A percentile compares a stretch with the other conserved stretches of the same genome.
phyloP scores from a whole-genome alignment of 1,140 invertebrate species.

The Homalodisca vitripennis region DNA sequence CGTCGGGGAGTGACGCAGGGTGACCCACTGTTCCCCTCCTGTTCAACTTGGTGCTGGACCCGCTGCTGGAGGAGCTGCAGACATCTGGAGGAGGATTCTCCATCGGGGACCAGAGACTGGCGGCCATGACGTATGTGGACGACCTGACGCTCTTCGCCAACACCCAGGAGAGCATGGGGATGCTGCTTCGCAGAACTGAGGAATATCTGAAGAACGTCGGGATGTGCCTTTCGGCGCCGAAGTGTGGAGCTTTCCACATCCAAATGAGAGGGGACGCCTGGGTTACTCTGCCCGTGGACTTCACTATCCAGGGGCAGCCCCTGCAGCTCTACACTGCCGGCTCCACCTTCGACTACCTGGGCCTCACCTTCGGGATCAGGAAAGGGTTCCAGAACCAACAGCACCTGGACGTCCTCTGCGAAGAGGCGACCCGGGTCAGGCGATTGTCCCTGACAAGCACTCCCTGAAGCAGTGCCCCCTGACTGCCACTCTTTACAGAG shows the following conservation, averaged over 20 bases:
- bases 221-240: not conserved
- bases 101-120: not conserved
- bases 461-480: too few species aligned
- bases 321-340: not conserved
- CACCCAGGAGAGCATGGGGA: not conserved
- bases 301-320: not conserved
- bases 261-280: not conserved
- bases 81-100: not conserved
- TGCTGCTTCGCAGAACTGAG: not conserved
- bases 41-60: conserved; percentile 7
- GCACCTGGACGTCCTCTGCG: not conserved
- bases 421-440: not conserved
- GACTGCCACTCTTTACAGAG: too few species aligned
- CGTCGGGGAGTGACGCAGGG: conserved; percentile 4
- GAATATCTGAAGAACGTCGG: not conserved
- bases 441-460: not conserved
- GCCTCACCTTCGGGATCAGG: not conserved
- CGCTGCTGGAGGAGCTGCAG: not conserved
- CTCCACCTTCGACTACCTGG: not conserved
- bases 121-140: not conserved
- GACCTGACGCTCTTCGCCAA: not conserved
- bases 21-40: not conserved
- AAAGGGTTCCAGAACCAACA: not conserved
- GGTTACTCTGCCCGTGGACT: not conserved
- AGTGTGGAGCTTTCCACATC: not conserved